Evolutionary conservation across 37 sponge, comb jelly and placozoan genomes (phyloP).

Genomic region (Petrosia ficiformis): DNA sequence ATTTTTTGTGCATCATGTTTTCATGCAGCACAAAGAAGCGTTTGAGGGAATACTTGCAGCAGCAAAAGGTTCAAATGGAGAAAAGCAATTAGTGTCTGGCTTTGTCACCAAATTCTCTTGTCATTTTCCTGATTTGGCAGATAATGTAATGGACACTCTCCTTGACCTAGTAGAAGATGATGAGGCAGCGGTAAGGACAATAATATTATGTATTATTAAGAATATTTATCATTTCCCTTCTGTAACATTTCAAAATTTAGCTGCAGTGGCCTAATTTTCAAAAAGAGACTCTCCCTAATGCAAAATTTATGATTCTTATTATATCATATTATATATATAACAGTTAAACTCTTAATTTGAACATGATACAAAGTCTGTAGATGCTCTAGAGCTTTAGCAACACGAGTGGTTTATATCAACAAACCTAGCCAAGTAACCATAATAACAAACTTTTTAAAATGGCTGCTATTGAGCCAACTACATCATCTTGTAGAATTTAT

Average conservation of each 20-base stretch:
- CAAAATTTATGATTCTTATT: too few species aligned
- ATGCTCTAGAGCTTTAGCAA: too few species aligned
- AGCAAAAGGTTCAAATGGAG: constrained; percentile 29
- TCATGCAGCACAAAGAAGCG: constrained; percentile 30
- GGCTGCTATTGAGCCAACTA: too few species aligned
- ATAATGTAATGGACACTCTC: constrained; percentile 41
- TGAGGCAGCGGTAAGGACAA: constrained; percentile 32
- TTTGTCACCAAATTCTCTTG: constrained; percentile 56
- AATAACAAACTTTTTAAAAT: too few species aligned
- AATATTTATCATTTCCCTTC: neutral
- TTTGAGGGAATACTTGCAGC: constrained; percentile 48
- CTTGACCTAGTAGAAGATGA: constrained; percentile 70
- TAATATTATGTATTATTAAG: neutral
- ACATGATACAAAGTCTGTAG: too few species aligned
- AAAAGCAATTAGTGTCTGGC: constrained; percentile 57
- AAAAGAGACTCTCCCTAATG: too few species aligned
- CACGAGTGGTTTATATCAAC: too few species aligned
- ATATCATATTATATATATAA: too few species aligned
- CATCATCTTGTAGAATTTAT: too few species aligned
- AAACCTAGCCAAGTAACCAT: too few species aligned
- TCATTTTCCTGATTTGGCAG: constrained; percentile 34
- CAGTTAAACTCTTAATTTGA: too few species aligned
- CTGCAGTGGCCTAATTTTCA: neutral
- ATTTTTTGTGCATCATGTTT: neutral
- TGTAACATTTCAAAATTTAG: too few species aligned